These are phyloP conservation scores for Equus quagga DNA, from an alignment of 2,113 vertebrate species.

Conservation along the genomic window DNA sequence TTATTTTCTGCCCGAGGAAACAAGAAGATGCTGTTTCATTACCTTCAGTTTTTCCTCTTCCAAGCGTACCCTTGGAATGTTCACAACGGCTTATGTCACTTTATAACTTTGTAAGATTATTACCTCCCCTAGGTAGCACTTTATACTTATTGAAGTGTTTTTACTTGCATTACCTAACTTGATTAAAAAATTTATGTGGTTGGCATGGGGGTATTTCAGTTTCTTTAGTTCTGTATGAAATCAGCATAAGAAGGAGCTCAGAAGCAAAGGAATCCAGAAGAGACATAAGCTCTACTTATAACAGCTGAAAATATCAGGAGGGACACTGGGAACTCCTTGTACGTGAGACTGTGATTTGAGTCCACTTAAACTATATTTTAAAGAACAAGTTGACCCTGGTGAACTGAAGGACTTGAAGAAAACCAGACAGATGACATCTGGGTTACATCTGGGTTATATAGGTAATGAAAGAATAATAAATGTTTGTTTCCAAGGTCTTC, in stretches of 20 bases:
- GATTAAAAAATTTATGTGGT: neutral
- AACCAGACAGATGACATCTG: slow-evolving; percentile 35
- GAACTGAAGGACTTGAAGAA: neutral
- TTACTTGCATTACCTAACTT: neutral
- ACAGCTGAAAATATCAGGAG: neutral
- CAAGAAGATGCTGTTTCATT: neutral
- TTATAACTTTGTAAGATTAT: slow-evolving; percentile 28
- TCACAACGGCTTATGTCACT: neutral
- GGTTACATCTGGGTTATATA: neutral
- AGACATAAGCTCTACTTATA: neutral
- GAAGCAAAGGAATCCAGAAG: neutral
- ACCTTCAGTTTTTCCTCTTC: neutral
- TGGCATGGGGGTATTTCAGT: neutral
- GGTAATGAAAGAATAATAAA: slow-evolving; percentile 25
- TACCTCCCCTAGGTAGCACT: neutral
- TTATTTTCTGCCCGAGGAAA: slow-evolving; percentile 57
- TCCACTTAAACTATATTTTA: slow-evolving; percentile 46
- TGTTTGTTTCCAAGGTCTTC: neutral
- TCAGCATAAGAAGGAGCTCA: neutral
- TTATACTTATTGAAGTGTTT: slow-evolving; percentile 4
- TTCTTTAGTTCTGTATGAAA: neutral
- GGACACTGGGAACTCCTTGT: neutral
- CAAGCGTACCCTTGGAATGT: neutral
- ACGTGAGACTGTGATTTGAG: neutral
- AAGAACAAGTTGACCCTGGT: slow-evolving; percentile 6